Evolutionary conservation across 35 echinoderm and acorn worm genomes (phyloP).

Genomic region (Heliocidaris erythrogramma): DNA sequence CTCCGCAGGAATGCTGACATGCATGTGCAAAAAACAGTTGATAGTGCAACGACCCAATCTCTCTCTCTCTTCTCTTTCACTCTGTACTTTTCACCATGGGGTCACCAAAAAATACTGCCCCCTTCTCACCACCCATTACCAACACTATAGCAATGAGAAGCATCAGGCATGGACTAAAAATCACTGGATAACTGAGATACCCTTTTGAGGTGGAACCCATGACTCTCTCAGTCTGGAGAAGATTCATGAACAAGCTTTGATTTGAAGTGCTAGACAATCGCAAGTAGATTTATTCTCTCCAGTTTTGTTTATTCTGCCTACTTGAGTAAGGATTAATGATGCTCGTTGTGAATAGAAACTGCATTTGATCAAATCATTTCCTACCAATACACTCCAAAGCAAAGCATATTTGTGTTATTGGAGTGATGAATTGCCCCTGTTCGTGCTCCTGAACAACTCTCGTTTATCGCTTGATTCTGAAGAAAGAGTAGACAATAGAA

Average conservation of each 20-base stretch:
- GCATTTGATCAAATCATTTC: conserved; percentile 18
- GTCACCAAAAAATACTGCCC: neutral
- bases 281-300: conserved; percentile 11
- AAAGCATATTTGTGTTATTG: conserved; percentile 5
- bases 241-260: conserved; percentile 15
- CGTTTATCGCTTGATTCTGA: neutral
- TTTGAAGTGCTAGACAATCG: conserved; percentile 2
- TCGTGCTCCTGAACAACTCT: neutral
- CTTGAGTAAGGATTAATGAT: conserved; percentile 17
- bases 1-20: conserved; percentile 44
- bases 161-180: neutral
- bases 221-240: neutral
- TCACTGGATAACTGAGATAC: neutral
- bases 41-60: conserved; percentile 45
- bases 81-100: conserved; percentile 17
- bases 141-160: neutral
- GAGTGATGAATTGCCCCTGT: neutral
- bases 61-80: neutral
- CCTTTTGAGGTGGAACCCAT: neutral
- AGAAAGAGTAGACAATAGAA: neutral
- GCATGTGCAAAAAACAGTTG: conserved; percentile 46
- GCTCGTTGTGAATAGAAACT: conserved; percentile 11
- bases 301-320: conserved; percentile 12
- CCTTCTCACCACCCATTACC: neutral
- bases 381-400: conserved; percentile 4